These are phyloP conservation scores for Discoglossus pictus DNA, from an alignment of 2,797 vertebrate species.

Conservation along the genomic window DNA sequence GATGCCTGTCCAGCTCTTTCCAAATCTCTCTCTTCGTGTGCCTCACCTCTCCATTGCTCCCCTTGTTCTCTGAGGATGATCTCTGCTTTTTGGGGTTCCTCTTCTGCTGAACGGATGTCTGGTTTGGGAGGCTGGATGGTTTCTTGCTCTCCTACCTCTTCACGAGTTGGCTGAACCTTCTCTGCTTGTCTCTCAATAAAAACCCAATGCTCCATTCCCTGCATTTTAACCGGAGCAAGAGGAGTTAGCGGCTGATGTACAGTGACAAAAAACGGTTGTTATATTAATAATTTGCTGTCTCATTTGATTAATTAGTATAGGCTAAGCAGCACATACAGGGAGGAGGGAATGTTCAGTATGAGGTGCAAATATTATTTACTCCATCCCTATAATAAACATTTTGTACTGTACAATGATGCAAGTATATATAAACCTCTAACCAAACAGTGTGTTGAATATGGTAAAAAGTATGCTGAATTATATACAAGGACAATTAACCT, in stretches of 20 bases:
- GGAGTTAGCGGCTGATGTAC: conserved; percentile 79
- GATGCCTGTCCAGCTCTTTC: conserved; percentile 41
- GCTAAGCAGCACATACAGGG: no score
- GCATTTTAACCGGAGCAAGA: conserved; percentile 95
- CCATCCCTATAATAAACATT: no score
- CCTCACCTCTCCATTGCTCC: conserved; percentile 56
- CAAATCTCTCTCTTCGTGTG: conserved; percentile 49
- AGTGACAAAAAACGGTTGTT: conserved; percentile 19
- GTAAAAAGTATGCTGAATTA: no score
- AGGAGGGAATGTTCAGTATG: no score
- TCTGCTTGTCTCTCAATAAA: conserved; percentile 91
- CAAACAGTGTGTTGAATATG: no score
- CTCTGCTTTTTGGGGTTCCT: conserved; percentile 7
- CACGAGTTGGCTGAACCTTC: conserved; percentile 64
- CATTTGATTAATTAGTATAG: neutral
- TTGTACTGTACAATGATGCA: no score
- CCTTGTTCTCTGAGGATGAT: conserved; percentile 5
- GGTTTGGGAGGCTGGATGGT: conserved; percentile 16
- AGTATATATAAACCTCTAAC: no score
- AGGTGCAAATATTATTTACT: no score
- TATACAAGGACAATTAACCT: no score
- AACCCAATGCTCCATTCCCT: conserved; percentile 99
- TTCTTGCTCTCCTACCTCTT: conserved; percentile 48
- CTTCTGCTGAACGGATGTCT: conserved; percentile 17
- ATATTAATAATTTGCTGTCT: conserved; percentile 2